These are phyloP conservation scores for Nothura maculosa DNA, from an alignment of 2,797 vertebrate genomes.

Conservation along the genomic window DNA sequence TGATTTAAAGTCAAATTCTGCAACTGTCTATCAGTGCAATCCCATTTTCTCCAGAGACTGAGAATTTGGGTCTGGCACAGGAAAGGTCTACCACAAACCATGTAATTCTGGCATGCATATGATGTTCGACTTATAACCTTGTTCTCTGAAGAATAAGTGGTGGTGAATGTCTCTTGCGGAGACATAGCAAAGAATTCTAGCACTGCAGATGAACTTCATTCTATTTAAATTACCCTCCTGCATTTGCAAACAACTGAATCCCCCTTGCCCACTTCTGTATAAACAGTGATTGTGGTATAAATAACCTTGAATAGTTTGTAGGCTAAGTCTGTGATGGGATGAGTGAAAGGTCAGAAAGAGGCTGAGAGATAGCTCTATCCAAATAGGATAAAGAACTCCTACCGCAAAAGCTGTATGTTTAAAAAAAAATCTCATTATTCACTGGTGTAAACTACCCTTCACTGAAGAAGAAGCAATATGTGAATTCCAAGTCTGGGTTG, in stretches of 20 bases:
- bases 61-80: slow-evolving; percentile 20
- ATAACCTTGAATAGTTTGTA: slow-evolving; percentile 21
- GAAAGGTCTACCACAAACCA: slow-evolving; percentile 53
- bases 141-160: slow-evolving; percentile 38
- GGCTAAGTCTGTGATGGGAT: not conserved
- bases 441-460: not conserved
- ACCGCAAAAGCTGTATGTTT: not conserved
- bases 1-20: slow-evolving; percentile 32
- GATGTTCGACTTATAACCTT: slow-evolving; percentile 46
- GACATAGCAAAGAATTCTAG: slow-evolving; percentile 10
- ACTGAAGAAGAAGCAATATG: not conserved
- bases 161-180: slow-evolving; percentile 48
- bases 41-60: not conserved
- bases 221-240: slow-evolving; percentile 1
- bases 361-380: not conserved
- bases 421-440: not conserved
- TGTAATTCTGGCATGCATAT: slow-evolving; percentile 33
- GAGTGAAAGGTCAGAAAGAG: not conserved
- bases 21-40: slow-evolving; percentile 39
- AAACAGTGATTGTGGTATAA: slow-evolving; percentile 30
- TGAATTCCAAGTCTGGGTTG: not conserved
- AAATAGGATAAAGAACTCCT: not conserved
- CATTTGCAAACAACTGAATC: slow-evolving; percentile 49
- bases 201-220: slow-evolving; percentile 36
- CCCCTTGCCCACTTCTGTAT: slow-evolving; percentile 22